Evolutionary conservation across 2,797 vertebrate genomes (phyloP).

Genomic region (Melanogrammus aeglefinus): DNA sequence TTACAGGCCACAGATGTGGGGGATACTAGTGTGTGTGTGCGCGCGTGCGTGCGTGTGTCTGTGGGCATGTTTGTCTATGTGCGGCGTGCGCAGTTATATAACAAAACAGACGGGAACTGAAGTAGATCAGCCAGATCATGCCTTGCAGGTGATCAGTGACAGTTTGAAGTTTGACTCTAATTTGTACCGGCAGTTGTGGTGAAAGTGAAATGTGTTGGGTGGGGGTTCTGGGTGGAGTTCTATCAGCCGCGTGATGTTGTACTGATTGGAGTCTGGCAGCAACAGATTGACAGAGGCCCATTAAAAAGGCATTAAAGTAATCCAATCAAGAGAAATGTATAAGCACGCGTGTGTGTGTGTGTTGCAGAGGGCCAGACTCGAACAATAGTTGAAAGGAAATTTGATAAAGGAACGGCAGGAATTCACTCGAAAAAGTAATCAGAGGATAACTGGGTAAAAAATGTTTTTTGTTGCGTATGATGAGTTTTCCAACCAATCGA

Average conservation of each 20-base stretch:
- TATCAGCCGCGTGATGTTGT: neutral
- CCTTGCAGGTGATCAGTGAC: neutral
- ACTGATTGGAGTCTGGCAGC: constrained; percentile 7
- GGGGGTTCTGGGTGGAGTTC: neutral
- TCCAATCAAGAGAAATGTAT: constrained; percentile 8
- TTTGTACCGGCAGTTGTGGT: neutral
- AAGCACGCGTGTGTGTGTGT: neutral
- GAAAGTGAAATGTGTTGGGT: neutral
- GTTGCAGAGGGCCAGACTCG: neutral
- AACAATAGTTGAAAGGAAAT: neutral
- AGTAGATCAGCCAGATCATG: neutral
- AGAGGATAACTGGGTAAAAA: neutral
- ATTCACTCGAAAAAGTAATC: neutral
- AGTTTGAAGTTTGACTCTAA: constrained; percentile 6
- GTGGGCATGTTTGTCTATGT: neutral
- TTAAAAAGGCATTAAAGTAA: constrained; percentile 6
- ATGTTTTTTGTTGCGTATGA: neutral
- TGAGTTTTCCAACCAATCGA: neutral
- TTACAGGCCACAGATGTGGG: neutral
- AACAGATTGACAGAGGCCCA: constrained; percentile 2
- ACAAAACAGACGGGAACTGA: neutral
- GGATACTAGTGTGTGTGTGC: neutral
- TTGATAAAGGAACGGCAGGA: neutral
- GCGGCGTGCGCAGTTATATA: neutral
- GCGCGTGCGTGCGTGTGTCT: neutral